Conservation (phyloP, 2,797 vertebrate species). For the Poeciliopsis paucimaculata region DNA sequence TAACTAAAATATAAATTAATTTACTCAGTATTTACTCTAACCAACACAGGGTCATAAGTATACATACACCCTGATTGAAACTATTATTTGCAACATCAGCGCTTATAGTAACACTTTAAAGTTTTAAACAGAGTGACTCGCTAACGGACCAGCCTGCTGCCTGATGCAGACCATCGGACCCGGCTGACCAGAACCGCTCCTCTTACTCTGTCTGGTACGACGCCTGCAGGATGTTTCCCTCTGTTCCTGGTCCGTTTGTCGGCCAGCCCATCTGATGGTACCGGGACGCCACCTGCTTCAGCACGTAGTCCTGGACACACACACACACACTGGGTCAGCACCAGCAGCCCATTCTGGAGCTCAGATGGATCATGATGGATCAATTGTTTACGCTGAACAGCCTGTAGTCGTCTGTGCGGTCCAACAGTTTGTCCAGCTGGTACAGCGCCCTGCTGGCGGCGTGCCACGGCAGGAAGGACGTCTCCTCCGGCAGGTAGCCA, state of each 20-base stretch:
- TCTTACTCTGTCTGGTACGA: slow-evolving; percentile 94
- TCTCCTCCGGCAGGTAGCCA: slow-evolving; percentile 92
- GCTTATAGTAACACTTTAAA: neutral
- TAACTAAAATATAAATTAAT: neutral
- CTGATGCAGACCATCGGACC: neutral
- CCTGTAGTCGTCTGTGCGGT: slow-evolving; percentile 94
- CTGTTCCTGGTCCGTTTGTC: slow-evolving; percentile 68
- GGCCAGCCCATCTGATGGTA: slow-evolving; percentile 97
- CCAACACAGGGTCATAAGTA: neutral
- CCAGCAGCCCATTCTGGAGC: slow-evolving; percentile 13
- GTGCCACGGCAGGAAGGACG: slow-evolving; percentile 97
- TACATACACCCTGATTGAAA: neutral
- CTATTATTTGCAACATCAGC: neutral
- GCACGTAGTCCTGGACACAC: slow-evolving; percentile 89
- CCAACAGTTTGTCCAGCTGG: slow-evolving; percentile 96
- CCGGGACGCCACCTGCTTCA: slow-evolving; percentile 92
- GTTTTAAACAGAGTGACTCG: too few species aligned
- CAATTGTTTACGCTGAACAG: slow-evolving; percentile 90
- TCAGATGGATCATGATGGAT: slow-evolving; percentile 28
- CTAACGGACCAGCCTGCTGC: too few species aligned
- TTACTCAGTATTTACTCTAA: neutral
- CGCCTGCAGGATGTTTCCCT: slow-evolving; percentile 87
- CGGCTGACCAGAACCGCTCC: neutral
- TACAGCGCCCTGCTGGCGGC: slow-evolving; percentile 94
- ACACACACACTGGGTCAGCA: slow-evolving; percentile 22